A percentile compares a stretch with the other conserved stretches of the same genome.
Conservation (phyloP, 2,797 vertebrate species). For the Hapalemur alaotrensis region DNA sequence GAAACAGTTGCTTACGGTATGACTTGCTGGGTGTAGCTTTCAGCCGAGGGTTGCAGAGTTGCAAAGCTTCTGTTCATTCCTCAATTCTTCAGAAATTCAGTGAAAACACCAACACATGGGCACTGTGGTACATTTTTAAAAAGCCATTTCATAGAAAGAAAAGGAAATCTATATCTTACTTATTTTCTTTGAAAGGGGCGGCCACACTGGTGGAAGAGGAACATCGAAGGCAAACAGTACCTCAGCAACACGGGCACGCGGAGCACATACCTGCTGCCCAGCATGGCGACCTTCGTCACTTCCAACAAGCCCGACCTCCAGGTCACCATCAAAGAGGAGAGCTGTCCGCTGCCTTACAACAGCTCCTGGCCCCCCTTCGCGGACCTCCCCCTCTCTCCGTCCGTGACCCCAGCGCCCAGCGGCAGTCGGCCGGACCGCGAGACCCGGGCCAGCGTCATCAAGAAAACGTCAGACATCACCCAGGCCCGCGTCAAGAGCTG, state of each 20-base stretch:
- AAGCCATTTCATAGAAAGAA: background rate
- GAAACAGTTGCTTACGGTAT: background rate
- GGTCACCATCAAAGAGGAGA: conserved; percentile 93
- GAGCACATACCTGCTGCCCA: conserved; percentile 89
- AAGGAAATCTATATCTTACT: background rate
- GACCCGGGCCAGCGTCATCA: conserved; percentile 96
- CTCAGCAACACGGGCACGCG: conserved; percentile 86
- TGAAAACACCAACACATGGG: background rate
- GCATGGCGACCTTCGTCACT: conserved; percentile 95
- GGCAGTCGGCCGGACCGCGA: conserved; percentile 87
- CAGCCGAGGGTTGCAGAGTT: background rate
- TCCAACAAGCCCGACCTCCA: conserved; percentile 92
- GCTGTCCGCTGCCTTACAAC: conserved; percentile 90
- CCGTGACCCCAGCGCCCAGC: conserved; percentile 77
- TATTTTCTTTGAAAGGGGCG: conserved; percentile 76
- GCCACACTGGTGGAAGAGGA: conserved; percentile 87
- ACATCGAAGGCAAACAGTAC: conserved; percentile 86
- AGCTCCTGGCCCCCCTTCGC: conserved; percentile 87
- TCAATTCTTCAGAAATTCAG: background rate
- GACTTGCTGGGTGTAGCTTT: background rate
- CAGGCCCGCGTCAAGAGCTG: conserved; percentile 91
- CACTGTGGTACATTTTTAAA: background rate
- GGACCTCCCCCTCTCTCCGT: conserved; percentile 80
- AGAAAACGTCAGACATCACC: conserved; percentile 96
- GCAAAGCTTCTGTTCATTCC: background rate